Conservation (phyloP, 37 sponge, comb jelly and placozoan species). For the Sycon ciliatum region DNA sequence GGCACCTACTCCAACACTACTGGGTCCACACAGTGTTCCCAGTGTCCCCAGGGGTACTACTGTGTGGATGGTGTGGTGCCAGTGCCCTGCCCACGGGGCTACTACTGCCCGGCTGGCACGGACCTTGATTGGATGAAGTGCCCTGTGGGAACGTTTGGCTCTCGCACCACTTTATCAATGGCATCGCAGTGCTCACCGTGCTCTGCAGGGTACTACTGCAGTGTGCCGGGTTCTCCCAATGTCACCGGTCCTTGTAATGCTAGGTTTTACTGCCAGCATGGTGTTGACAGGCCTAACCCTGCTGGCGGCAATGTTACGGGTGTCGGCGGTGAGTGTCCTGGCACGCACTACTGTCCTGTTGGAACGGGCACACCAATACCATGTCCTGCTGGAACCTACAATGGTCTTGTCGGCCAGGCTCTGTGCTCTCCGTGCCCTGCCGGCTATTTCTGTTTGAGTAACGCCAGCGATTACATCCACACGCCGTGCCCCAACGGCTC, state of each 20-base stretch:
- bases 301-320: background rate
- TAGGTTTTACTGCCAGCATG: slow-evolving; percentile 23
- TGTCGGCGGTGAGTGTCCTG: slow-evolving; percentile 16
- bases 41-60: slow-evolving; percentile 30
- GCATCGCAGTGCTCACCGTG: slow-evolving; percentile 20
- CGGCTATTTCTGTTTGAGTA: slow-evolving; percentile 26
- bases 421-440: slow-evolving; percentile 17
- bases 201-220: slow-evolving; percentile 26
- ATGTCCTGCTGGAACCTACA: slow-evolving; percentile 35
- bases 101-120: slow-evolving; percentile 1
- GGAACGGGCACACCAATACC: slow-evolving; percentile 1
- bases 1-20: slow-evolving; percentile 18
- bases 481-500: slow-evolving; percentile 27
- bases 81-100: background rate
- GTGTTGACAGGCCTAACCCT: background rate
- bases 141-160: background rate
- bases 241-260: slow-evolving; percentile 25
- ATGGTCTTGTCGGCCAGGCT: background rate
- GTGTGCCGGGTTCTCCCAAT: background rate
- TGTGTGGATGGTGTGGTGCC: slow-evolving; percentile 10
- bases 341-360: slow-evolving; percentile 32
- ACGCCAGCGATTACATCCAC: background rate
- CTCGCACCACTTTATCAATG: background rate
- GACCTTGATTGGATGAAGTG: background rate
- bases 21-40: background rate